Evolutionary conservation across 35 echinoderm and acorn worm species (phyloP).

Genomic region (Patiria miniata): DNA sequence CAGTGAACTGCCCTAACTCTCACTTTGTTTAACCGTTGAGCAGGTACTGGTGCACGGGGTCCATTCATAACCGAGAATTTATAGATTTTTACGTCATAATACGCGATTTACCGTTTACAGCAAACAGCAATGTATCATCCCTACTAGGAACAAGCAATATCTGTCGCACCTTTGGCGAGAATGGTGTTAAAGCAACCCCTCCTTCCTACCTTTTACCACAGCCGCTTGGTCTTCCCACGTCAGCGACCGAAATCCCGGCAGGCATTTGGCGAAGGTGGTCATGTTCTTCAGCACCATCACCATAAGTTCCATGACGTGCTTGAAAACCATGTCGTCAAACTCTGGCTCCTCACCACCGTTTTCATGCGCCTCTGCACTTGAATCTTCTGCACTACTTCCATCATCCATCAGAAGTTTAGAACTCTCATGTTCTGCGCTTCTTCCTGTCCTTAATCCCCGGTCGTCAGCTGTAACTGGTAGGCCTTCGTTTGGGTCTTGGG

Average conservation of each 20-base stretch:
- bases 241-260: conserved; percentile 64
- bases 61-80: too few relatives aligned
- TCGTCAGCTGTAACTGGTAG: too few relatives aligned
- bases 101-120: too few relatives aligned
- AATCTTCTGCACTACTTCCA: background rate
- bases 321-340: conserved; percentile 21
- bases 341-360: too few relatives aligned
- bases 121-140: too few relatives aligned
- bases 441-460: background rate
- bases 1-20: too few relatives aligned
- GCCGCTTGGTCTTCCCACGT: conserved; percentile 74
- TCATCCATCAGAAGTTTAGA: background rate
- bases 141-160: too few relatives aligned
- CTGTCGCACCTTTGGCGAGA: background rate
- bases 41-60: too few relatives aligned
- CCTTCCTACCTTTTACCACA: conserved; percentile 64
- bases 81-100: too few relatives aligned
- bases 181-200: background rate
- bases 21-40: too few relatives aligned
- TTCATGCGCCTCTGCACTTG: background rate
- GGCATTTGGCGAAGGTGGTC: conserved; percentile 76
- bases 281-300: conserved; percentile 75
- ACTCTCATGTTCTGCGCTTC: background rate
- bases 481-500: too few relatives aligned
- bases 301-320: conserved; percentile 72